Evolutionary conservation across 2,113 vertebrate genomes (phyloP).

Genomic region (Aegotheles bennettii): DNA sequence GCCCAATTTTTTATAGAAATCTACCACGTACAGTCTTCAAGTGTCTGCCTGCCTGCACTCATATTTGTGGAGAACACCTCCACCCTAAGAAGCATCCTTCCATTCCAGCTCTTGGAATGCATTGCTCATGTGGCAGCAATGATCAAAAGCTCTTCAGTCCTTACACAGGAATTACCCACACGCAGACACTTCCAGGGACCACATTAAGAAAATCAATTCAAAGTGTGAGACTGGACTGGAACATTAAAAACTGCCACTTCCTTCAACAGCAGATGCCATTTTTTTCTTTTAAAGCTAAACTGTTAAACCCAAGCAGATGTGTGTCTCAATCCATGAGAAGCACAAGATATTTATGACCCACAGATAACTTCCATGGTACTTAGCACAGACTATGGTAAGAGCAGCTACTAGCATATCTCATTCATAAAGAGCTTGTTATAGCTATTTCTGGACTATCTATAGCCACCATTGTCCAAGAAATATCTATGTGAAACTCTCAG

Average conservation of each 20-base stretch:
- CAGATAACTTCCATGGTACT: neutral
- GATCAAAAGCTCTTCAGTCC: neutral
- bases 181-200: neutral
- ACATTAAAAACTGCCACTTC: neutral
- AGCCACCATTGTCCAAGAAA: neutral
- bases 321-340: fast-evolving
- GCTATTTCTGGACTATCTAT: neutral
- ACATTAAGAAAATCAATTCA: neutral
- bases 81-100: neutral
- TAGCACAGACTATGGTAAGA: too few relatives aligned
- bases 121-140: fast-evolving
- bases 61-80: neutral
- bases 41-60: neutral
- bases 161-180: neutral
- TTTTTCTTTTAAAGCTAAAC: neutral
- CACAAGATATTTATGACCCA: neutral
- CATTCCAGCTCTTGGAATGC: neutral
- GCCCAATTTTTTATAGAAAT: neutral
- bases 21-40: too few relatives aligned
- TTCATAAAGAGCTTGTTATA: neutral
- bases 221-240: neutral
- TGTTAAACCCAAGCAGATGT: neutral
- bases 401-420: neutral
- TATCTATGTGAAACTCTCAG: neutral
- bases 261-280: neutral